phyloP scores from a whole-genome alignment of 2,888 invertebrate genomes.

The Pimpla rufipes region DNA sequence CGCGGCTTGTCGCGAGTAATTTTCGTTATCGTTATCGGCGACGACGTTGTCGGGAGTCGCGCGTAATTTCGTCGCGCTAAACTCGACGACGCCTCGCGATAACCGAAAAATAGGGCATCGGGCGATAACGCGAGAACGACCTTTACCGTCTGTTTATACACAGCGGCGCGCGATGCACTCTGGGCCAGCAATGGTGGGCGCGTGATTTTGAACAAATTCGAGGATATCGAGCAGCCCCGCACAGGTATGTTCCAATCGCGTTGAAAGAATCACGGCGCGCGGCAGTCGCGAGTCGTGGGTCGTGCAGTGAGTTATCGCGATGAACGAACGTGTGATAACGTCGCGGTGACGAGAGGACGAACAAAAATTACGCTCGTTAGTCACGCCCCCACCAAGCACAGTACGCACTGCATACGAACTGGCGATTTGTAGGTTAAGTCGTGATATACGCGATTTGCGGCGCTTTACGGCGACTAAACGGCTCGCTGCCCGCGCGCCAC shows the following conservation, averaged over 20 bases:
- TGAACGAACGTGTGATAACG: conserved; percentile 10
- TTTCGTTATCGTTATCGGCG: not conserved
- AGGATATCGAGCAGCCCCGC: conserved; percentile 74
- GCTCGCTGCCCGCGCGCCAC: not conserved
- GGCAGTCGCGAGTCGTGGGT: not conserved
- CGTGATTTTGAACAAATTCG: conserved; percentile 86
- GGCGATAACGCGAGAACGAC: conserved; percentile 49
- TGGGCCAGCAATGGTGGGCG: conserved; percentile 86
- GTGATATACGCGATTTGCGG: conserved; percentile 27
- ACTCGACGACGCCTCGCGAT: not conserved
- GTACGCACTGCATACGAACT: conserved; percentile 79
- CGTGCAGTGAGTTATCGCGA: conserved; percentile 6
- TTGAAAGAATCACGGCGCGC: not conserved
- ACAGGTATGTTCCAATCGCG: conserved; percentile 67
- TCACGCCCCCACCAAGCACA: conserved; percentile 78
- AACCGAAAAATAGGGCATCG: conserved; percentile 46
- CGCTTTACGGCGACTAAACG: not conserved
- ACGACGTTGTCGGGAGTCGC: not conserved
- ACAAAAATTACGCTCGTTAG: conserved; percentile 66
- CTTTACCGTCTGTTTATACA: conserved; percentile 80
- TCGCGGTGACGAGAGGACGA: not conserved
- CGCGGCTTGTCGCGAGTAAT: conserved; percentile 36
- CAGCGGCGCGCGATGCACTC: conserved; percentile 81
- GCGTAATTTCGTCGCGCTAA: not conserved
- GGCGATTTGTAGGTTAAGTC: conserved; percentile 81